Evolutionary conservation across 2,888 invertebrate genomes (phyloP).

Genomic region (Phalera bucephala): DNA sequence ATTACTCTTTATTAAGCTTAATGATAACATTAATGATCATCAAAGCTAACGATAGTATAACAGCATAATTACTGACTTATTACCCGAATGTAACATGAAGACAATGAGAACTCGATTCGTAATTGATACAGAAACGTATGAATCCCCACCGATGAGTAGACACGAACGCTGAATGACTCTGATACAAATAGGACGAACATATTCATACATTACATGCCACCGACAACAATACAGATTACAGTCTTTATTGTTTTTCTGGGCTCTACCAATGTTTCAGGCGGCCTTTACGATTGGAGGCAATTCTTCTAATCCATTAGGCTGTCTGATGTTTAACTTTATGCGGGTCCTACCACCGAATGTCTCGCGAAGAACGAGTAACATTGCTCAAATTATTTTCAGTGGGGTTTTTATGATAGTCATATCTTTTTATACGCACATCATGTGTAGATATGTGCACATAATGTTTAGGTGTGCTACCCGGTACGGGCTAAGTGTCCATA

Average conservation of each 20-base stretch:
- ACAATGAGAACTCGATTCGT: background rate
- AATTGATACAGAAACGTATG: conserved; percentile 7
- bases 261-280: conserved; percentile 59
- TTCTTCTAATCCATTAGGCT: conserved; percentile 81
- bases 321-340: conserved; percentile 79
- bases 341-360: conserved; percentile 75
- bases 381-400: conserved; percentile 81
- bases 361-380: conserved; percentile 74
- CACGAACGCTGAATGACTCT: conserved; percentile 40
- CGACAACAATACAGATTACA: conserved; percentile 55
- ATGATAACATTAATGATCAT: no score
- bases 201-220: conserved; percentile 47
- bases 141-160: conserved; percentile 28
- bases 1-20: no score
- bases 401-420: conserved; percentile 78
- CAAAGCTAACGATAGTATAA: no score
- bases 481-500: conserved; percentile 68
- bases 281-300: conserved; percentile 72
- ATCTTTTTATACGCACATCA: conserved; percentile 81
- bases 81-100: background rate
- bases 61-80: background rate
- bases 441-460: conserved; percentile 75
- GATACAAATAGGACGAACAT: conserved; percentile 30
- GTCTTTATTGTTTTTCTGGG: conserved; percentile 62
- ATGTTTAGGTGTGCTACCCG: conserved; percentile 68